Percentiles rank a stretch among this genome's conserved stretches.
Evolutionary conservation across 2,888 invertebrate species (phyloP).

Genomic region (Phyto melanocephala): DNA sequence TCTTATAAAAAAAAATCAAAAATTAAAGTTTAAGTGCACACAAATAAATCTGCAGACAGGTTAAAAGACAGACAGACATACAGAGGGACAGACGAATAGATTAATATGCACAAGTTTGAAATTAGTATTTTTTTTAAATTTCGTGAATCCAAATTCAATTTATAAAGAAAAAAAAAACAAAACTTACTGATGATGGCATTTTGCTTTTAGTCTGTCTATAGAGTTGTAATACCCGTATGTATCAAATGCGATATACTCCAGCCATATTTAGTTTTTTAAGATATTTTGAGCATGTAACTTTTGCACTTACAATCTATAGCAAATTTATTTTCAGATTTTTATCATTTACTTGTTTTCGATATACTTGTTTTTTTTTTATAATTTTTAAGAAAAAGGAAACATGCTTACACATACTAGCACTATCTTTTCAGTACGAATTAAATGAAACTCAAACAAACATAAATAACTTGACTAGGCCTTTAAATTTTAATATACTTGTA

Average conservation of each 20-base stretch:
- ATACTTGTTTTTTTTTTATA: background rate
- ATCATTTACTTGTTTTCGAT: conserved; percentile 44
- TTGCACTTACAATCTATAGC: conserved; percentile 43
- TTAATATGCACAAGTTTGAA: conserved; percentile 49
- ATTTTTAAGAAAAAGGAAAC: background rate
- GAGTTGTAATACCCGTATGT: background rate
- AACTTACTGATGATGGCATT: conserved; percentile 13
- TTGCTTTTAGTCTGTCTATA: background rate
- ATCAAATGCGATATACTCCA: background rate
- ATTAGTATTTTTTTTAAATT: conserved; percentile 17
- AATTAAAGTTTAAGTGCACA: background rate
- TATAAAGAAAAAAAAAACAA: too few relatives aligned
- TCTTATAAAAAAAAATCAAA: conserved; percentile 10
- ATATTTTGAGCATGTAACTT: conserved; percentile 4
- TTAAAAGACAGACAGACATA: background rate
- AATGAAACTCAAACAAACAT: conserved; percentile 47
- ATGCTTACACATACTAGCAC: background rate
- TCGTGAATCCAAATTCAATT: background rate
- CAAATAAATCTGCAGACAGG: conserved; percentile 41
- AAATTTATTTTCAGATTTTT: conserved; percentile 53
- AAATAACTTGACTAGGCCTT: conserved; percentile 59
- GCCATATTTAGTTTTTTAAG: conserved; percentile 18
- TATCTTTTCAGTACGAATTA: background rate
- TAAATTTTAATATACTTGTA: conserved; percentile 55
- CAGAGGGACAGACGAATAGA: conserved; percentile 22